These are phyloP conservation scores for Virgularia gustaviana DNA, from an alignment of 92 coral and sea anemone genomes.

Conservation along the genomic window DNA sequence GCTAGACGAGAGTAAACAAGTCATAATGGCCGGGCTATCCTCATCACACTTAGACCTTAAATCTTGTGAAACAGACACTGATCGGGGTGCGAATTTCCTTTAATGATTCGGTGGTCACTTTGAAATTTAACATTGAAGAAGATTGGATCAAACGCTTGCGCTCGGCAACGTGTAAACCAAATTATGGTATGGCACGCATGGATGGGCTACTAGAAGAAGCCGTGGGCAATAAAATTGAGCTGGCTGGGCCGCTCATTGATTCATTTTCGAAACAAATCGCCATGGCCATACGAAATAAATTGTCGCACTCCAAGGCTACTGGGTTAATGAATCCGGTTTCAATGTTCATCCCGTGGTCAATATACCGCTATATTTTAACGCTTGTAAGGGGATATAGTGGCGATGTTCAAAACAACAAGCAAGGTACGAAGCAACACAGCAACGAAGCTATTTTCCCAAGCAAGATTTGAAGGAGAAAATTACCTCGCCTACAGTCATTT, in stretches of 20 bases:
- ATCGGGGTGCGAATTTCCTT: background rate
- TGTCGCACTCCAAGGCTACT: conserved; percentile 11
- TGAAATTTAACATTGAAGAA: background rate
- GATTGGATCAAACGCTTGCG: background rate
- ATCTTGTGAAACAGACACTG: background rate
- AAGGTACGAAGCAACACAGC: conserved; percentile 3
- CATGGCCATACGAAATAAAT: background rate
- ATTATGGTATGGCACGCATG: conserved; percentile 51
- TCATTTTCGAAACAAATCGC: conserved; percentile 23
- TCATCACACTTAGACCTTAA: background rate
- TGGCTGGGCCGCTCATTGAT: too few species aligned
- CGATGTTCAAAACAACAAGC: conserved; percentile 25
- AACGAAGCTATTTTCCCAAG: conserved; percentile 1
- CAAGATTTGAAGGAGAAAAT: conserved; percentile 28
- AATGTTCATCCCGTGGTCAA: conserved; percentile 51
- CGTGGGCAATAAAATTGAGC: too few species aligned
- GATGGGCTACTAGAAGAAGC: conserved; percentile 47
- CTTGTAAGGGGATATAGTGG: too few species aligned
- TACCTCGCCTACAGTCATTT: conserved; percentile 23
- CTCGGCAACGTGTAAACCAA: conserved; percentile 43
- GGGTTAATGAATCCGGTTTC: conserved; percentile 6
- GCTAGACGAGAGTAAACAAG: too few species aligned
- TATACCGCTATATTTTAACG: conserved; percentile 52
- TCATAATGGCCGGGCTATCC: too few species aligned
- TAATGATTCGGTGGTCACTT: background rate